phyloP scores from a whole-genome alignment of 2,113 vertebrate species.

The Oplegnathus fasciatus region DNA sequence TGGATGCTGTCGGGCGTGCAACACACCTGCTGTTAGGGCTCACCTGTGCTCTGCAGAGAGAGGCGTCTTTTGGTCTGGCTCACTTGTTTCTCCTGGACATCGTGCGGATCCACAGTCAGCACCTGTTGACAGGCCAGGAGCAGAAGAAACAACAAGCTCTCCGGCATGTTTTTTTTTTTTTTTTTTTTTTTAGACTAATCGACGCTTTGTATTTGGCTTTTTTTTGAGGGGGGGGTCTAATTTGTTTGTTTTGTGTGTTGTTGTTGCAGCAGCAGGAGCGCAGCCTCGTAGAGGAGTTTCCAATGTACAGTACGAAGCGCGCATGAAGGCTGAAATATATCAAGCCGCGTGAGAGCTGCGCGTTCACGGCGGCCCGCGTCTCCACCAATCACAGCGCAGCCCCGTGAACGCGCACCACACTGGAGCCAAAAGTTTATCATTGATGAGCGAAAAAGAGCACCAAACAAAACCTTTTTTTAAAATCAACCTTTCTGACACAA shows the following conservation, averaged over 20 bases:
- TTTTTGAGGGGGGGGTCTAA: too few relatives aligned
- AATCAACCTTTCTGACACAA: too few relatives aligned
- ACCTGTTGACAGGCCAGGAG: constrained; percentile 78
- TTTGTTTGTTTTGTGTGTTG: neutral
- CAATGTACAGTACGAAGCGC: neutral
- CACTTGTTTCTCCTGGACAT: constrained; percentile 85
- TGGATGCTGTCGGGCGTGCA: neutral
- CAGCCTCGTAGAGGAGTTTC: neutral
- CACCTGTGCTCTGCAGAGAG: constrained; percentile 92
- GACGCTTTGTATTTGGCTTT: accelerated
- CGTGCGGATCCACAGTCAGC: constrained; percentile 80
- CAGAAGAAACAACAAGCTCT: constrained; percentile 79
- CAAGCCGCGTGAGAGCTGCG: constrained; percentile 36
- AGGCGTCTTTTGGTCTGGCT: constrained; percentile 86
- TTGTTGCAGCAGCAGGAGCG: neutral
- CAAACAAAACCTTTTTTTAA: too few relatives aligned
- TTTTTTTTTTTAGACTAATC: neutral
- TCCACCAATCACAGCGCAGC: constrained; percentile 68
- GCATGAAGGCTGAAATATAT: constrained; percentile 39
- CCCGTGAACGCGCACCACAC: constrained; percentile 43
- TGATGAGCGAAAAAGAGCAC: constrained; percentile 9
- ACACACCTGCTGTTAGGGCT: constrained; percentile 16
- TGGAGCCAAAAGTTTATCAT: constrained; percentile 45
- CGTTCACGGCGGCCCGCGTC: constrained; percentile 41
- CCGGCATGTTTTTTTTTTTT: constrained; percentile 62